phyloP scores from a whole-genome alignment of 2,113 vertebrate species.

The Ammodytes dubius region DNA sequence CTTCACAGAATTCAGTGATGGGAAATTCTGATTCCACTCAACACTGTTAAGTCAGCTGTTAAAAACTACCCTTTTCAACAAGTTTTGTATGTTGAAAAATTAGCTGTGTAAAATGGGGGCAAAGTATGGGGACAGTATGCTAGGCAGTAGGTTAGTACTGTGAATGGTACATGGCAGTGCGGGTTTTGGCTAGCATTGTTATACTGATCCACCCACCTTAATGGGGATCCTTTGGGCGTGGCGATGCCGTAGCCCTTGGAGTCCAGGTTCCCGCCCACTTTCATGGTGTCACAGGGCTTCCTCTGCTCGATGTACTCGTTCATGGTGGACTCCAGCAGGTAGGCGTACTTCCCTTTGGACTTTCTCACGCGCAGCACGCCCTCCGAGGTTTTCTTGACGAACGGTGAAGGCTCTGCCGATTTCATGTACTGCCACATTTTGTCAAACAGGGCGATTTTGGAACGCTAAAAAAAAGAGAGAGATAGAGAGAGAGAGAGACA shows the following conservation, averaged over 20 bases:
- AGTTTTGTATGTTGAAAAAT: not conserved
- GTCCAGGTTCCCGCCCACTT: slow-evolving; percentile 98
- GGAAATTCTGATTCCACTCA: slow-evolving; percentile 14
- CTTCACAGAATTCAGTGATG: not conserved
- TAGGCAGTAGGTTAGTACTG: slow-evolving; percentile 72
- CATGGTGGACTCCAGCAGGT: slow-evolving; percentile 98
- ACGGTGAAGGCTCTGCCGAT: slow-evolving; percentile 95
- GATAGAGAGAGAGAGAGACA: not conserved
- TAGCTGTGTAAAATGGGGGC: slow-evolving; percentile 24
- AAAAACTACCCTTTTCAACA: not conserved
- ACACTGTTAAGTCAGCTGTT: not conserved
- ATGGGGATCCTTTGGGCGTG: slow-evolving; percentile 99
- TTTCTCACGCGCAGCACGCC: slow-evolving; percentile 95
- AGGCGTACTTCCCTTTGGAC: slow-evolving; percentile 98
- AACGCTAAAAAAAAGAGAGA: slow-evolving; percentile 86
- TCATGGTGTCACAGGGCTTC: slow-evolving; percentile 99
- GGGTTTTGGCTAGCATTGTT: slow-evolving; percentile 94
- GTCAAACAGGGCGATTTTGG: slow-evolving; percentile 98
- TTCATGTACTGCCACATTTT: slow-evolving; percentile 99
- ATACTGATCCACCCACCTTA: slow-evolving; percentile 99
- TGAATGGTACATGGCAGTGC: slow-evolving; percentile 78
- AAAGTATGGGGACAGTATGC: slow-evolving; percentile 42
- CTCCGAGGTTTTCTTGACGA: slow-evolving; percentile 97
- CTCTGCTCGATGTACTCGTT: slow-evolving; percentile 98
- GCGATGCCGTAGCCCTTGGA: slow-evolving; percentile 99